Conservation (phyloP, 1,140 invertebrate genomes). For the Ips nitidus region DNA sequence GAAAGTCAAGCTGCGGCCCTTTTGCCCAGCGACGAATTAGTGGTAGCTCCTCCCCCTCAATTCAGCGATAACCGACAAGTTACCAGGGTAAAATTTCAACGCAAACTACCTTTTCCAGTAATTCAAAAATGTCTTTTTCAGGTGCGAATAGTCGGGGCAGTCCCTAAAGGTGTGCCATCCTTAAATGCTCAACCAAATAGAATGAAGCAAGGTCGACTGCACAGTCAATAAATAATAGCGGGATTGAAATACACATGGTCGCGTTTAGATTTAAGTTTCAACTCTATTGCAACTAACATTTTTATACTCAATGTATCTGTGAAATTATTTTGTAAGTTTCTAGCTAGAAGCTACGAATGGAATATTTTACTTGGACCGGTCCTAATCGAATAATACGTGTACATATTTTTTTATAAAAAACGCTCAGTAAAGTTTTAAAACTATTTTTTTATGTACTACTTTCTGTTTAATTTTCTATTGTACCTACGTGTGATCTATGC, state of each 20-base stretch:
- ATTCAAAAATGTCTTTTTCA: slow-evolving; percentile 11
- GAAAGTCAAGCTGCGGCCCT: slow-evolving; percentile 52
- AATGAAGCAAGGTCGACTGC: slow-evolving; percentile 56
- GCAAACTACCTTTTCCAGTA: not conserved
- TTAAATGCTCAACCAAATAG: slow-evolving; percentile 53
- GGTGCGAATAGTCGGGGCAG: slow-evolving; percentile 72
- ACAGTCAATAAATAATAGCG: slow-evolving; percentile 51
- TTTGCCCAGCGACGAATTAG: slow-evolving; percentile 53
- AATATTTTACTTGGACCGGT: no score
- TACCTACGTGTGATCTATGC: no score
- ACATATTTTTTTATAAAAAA: not conserved
- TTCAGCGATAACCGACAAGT: slow-evolving; percentile 63
- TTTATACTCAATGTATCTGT: slow-evolving; percentile 22
- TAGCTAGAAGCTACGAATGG: not conserved
- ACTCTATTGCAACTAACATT: slow-evolving; percentile 5
- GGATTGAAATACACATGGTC: not conserved
- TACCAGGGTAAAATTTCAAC: slow-evolving; percentile 56
- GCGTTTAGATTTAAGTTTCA: slow-evolving; percentile 1
- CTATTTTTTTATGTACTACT: no score
- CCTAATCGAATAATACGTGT: not conserved
- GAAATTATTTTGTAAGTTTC: slow-evolving; percentile 5
- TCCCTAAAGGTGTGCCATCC: slow-evolving; percentile 63
- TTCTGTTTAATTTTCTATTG: no score
- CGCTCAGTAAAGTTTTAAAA: not conserved
- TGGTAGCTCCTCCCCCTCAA: slow-evolving; percentile 70